These are phyloP conservation scores for Microcebus tavaratra DNA, from an alignment of 2,113 vertebrate species.

Conservation along the genomic window DNA sequence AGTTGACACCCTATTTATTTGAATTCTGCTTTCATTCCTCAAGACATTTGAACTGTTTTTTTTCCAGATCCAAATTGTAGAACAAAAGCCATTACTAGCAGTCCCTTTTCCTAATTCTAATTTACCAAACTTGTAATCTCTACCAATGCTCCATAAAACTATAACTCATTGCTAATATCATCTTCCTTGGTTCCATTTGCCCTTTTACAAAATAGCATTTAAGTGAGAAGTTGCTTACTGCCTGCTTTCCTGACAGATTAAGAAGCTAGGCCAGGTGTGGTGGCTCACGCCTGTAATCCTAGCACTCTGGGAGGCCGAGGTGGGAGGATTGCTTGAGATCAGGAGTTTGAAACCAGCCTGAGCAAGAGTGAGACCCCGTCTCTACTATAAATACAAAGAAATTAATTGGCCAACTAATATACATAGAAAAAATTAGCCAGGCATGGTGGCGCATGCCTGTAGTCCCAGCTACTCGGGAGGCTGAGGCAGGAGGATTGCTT, in stretches of 20 bases:
- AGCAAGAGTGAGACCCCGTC: too few species aligned
- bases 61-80: not conserved
- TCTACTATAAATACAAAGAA: too few species aligned
- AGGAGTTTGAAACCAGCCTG: too few species aligned
- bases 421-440: too few species aligned
- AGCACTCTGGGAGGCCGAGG: too few species aligned
- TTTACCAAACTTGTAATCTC: not conserved
- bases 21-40: conserved; percentile 28
- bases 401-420: too few species aligned
- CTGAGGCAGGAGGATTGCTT: too few species aligned
- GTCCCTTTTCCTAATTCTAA: not conserved
- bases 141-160: not conserved
- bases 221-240: not conserved
- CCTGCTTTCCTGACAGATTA: not conserved
- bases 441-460: too few species aligned
- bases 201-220: not conserved
- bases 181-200: not conserved
- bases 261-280: not conserved
- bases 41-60: not conserved
- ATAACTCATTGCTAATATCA: not conserved
- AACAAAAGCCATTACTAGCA: not conserved
- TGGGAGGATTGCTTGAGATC: too few species aligned
- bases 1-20: not conserved
- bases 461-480: too few species aligned
- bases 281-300: too few species aligned